Conservation (phyloP, 2,797 vertebrate species). For the Spea hammondii region DNA sequence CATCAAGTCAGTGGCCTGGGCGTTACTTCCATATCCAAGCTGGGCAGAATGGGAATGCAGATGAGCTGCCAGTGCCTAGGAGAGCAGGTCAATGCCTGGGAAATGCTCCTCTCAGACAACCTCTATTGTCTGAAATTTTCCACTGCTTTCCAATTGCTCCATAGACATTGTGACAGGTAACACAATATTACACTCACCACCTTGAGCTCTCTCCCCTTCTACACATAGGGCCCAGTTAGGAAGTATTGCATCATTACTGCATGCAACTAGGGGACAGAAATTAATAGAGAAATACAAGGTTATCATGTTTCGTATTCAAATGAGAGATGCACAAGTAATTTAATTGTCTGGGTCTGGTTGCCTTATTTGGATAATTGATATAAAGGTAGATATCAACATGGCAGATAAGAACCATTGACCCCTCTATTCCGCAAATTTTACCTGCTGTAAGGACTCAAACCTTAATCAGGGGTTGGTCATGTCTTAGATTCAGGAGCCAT, state of each 20-base stretch:
- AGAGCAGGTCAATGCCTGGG: conserved; percentile 82
- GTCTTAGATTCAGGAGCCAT: no score
- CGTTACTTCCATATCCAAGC: conserved; percentile 86
- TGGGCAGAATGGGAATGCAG: conserved; percentile 88
- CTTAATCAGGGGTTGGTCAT: no score
- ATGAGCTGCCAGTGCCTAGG: conserved; percentile 81
- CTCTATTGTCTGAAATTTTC: conserved; percentile 73
- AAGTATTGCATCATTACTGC: not conserved
- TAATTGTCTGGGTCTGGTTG: no score
- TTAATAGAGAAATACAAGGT: not conserved
- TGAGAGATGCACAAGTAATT: no score
- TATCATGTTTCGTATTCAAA: no score
- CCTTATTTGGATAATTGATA: no score
- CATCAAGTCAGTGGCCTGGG: conserved; percentile 77
- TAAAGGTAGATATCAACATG: no score
- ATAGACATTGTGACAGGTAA: conserved; percentile 68
- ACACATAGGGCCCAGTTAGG: not conserved
- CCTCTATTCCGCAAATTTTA: no score
- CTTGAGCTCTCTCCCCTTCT: not conserved
- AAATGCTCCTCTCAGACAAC: conserved; percentile 77
- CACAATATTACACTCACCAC: conserved; percentile 51
- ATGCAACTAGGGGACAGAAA: not conserved
- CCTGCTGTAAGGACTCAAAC: no score
- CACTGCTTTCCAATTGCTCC: conserved; percentile 67
- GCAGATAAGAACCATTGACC: no score